These are phyloP conservation scores for Parazoanthus swiftii DNA, from an alignment of 92 coral and sea anemone species.

Conservation along the genomic window DNA sequence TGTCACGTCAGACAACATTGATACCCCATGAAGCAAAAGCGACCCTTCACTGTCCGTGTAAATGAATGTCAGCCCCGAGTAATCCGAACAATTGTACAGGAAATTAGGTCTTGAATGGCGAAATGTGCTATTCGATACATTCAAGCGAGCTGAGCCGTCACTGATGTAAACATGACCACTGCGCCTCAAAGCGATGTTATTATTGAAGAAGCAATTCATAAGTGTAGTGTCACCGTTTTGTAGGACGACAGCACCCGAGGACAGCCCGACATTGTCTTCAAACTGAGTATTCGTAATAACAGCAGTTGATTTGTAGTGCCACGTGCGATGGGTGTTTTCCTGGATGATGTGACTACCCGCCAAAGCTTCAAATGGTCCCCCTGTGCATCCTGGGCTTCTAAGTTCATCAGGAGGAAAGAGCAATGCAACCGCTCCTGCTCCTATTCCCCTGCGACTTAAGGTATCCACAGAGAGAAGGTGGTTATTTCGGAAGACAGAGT, in stretches of 20 bases:
- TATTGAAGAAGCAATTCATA: neutral
- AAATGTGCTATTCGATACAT: neutral
- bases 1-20: slow-evolving; percentile 32
- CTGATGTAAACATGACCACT: neutral
- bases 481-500: neutral
- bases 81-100: neutral
- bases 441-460: neutral
- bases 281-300: neutral
- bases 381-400: neutral
- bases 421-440: neutral
- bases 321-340: neutral
- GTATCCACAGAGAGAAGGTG: neutral
- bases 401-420: neutral
- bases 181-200: neutral
- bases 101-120: neutral
- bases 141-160: neutral
- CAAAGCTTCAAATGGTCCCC: neutral
- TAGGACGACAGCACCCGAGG: neutral
- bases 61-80: neutral
- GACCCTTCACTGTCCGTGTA: slow-evolving; percentile 50
- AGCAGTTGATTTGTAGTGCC: neutral
- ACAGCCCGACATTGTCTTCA: neutral
- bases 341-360: neutral
- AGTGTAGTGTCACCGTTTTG: neutral
- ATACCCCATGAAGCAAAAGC: slow-evolving; percentile 24